Evolutionary conservation across 1,140 invertebrate species (phyloP).

Genomic region (Nilaparvata lugens): DNA sequence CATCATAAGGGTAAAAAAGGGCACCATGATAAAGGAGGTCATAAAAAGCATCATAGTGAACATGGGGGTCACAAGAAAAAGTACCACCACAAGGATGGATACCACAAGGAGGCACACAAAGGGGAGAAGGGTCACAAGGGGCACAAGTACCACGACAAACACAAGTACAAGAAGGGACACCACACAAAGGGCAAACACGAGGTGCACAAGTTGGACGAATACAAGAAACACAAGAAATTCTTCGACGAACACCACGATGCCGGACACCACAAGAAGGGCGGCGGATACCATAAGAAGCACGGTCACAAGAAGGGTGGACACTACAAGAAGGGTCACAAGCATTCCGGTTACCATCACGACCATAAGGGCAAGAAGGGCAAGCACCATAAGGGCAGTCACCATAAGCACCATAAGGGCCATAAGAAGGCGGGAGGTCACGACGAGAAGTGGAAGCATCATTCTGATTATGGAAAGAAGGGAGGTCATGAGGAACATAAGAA

Average conservation of each 20-base stretch:
- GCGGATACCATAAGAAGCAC: constrained; percentile 48
- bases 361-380: constrained; percentile 51
- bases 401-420: constrained; percentile 53
- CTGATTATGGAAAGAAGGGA: constrained; percentile 55
- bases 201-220: constrained; percentile 59
- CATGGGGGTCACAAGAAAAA: constrained; percentile 53
- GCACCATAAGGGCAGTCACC: constrained; percentile 48
- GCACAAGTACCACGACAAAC: constrained; percentile 52
- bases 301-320: constrained; percentile 57
- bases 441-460: constrained; percentile 52
- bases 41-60: constrained; percentile 52
- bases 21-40: constrained; percentile 54
- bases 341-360: constrained; percentile 51
- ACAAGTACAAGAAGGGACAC: constrained; percentile 51
- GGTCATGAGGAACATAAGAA: constrained; percentile 55
- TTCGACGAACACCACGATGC: constrained; percentile 53
- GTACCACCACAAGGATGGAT: constrained; percentile 45
- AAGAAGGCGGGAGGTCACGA: constrained; percentile 55
- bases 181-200: constrained; percentile 55
- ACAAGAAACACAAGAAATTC: constrained; percentile 60
- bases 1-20: constrained; percentile 55
- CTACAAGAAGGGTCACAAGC: constrained; percentile 62
- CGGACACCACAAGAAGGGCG: constrained; percentile 51
- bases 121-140: constrained; percentile 53
- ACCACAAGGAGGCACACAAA: constrained; percentile 39